Evolutionary conservation across 2,113 vertebrate genomes (phyloP), one percentile per base, ranked within the genome.

Genomic region (Psittacula cyanocephala): DNA sequence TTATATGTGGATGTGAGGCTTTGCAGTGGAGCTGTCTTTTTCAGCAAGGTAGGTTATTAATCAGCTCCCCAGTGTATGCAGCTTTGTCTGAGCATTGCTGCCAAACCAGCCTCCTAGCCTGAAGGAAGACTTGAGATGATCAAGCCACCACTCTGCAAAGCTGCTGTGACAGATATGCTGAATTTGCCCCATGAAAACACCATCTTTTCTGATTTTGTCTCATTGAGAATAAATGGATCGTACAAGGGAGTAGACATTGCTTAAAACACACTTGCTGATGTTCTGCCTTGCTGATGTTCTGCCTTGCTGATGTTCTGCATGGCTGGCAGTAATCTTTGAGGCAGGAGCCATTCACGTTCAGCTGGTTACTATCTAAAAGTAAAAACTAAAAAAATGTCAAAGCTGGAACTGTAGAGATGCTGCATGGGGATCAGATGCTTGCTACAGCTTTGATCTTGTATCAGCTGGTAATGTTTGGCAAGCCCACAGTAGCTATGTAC

Each of bases 1-100:
- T 93, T 90, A 68, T 81, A 57, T 22, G 31, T 72, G 41, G 12
- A 71, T 70, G 27, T 86, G 65, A 91, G 67, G 22, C 68, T 95
- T 91, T 95, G 53, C 43, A 85, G 46, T 0, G 3, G 44, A 71
- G 37, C 50, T 93, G 64, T 78, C 74, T 69, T 63, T 95, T 95
- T 91, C 69, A 65, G 64, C 31, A 82, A 86, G 57, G 60, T 29
- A 75, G 50, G 10, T 75, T 91, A 86, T 95, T 95, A 95, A 94
- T 96, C 83, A 94, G 27, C 13, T 88, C 55, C 25, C 67, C 50
- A 47, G 27, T 47, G 18, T 4, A 6, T 1, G 3, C 2, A 1
- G 46, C 50, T 86, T 89, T 95, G 31, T 68, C 44, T 77, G 53
- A 80, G 47, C 35, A 14, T 13, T 75, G 33, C 80, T 89, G 67